These are phyloP conservation scores for Fragum fragum DNA, from an alignment of 2,888 invertebrate genomes.

Conservation along the genomic window DNA sequence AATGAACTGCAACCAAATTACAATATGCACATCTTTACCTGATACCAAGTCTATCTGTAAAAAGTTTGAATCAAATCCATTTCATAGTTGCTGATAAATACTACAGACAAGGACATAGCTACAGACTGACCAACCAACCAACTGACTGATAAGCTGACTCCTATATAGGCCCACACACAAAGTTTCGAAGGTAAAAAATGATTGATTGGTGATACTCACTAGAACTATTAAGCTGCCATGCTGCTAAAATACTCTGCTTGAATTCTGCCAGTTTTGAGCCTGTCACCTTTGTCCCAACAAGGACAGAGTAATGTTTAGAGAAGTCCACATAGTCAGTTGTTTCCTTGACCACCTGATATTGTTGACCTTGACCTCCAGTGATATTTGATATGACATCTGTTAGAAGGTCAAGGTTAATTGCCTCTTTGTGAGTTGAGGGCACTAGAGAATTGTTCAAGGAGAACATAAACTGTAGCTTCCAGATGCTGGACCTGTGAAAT, in stretches of 20 bases:
- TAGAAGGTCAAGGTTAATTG: conserved; percentile 46
- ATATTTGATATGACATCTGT: conserved; percentile 35
- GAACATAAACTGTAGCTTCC: conserved; percentile 65
- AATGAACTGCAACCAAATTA: too few species aligned
- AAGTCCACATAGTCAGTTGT: conserved; percentile 51
- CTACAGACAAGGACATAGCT: too few species aligned
- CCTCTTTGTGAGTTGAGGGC: conserved; percentile 26
- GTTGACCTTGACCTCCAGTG: conserved; percentile 37
- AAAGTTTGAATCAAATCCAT: too few species aligned
- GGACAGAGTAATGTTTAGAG: conserved; percentile 60
- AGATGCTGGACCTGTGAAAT: conserved; percentile 53
- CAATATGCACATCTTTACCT: too few species aligned
- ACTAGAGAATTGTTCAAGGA: conserved; percentile 53
- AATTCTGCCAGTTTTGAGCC: conserved; percentile 44
- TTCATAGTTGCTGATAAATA: too few species aligned
- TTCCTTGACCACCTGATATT: conserved; percentile 41
- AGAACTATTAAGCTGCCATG: conserved; percentile 51
- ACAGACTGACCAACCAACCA: too few species aligned
- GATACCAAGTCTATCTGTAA: too few species aligned
- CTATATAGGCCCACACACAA: too few species aligned
- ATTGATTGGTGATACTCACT: too few species aligned
- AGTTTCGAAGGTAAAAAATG: too few species aligned
- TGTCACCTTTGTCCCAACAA: conserved; percentile 62
- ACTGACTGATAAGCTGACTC: too few species aligned
- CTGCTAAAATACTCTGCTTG: conserved; percentile 49